Evolutionary conservation across 2,113 vertebrate species (phyloP).

Genomic region (Meriones unguiculatus): DNA sequence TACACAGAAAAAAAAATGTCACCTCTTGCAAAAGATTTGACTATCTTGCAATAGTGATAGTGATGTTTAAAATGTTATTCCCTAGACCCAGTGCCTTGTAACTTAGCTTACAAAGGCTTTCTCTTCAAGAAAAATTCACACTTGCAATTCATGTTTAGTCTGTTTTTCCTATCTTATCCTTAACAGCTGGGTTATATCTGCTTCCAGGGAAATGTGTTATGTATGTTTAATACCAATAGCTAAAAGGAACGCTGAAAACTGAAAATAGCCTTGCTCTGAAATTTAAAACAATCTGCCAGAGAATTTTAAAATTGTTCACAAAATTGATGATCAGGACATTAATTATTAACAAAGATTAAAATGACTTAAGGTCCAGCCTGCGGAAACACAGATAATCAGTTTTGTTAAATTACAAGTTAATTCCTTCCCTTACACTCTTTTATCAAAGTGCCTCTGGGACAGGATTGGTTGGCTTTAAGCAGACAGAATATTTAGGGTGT

Average conservation of each 20-base stretch:
- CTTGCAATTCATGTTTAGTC: conserved; percentile 79
- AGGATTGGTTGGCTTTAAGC: neutral
- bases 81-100: conserved; percentile 68
- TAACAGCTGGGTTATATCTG: conserved; percentile 82
- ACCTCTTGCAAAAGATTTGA: conserved; percentile 65
- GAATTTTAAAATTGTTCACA: conserved; percentile 66
- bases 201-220: conserved; percentile 84
- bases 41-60: conserved; percentile 52
- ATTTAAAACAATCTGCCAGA: conserved; percentile 75
- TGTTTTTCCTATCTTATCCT: conserved; percentile 82
- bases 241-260: conserved; percentile 81
- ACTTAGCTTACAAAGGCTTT: conserved; percentile 73
- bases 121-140: conserved; percentile 81
- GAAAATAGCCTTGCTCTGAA: conserved; percentile 79
- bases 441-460: conserved; percentile 2
- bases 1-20: conserved; percentile 56
- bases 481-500: neutral
- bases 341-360: conserved; percentile 61
- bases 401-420: conserved; percentile 45
- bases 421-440: conserved; percentile 15
- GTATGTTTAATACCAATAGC: conserved; percentile 84
- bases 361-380: conserved; percentile 1
- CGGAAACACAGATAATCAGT: conserved; percentile 45
- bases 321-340: conserved; percentile 53
- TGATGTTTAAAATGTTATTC: conserved; percentile 71